phyloP scores from a whole-genome alignment of 1,140 invertebrate species.

The Mycetomoellerius zeteki region DNA sequence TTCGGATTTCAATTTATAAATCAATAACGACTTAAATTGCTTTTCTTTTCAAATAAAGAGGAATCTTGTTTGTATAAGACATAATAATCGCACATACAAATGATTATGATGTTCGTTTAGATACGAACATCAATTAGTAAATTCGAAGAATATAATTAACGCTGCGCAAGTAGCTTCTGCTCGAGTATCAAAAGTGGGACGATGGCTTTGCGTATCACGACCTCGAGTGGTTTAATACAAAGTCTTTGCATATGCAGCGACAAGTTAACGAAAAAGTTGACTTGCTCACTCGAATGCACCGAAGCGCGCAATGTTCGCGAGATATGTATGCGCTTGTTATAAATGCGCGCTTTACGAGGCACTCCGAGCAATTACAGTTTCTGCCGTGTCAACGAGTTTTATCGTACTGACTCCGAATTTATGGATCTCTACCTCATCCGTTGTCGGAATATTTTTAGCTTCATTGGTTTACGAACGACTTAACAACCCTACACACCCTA shows the following conservation, averaged over 20 bases:
- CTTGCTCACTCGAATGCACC: constrained; percentile 26
- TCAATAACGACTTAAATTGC: neutral
- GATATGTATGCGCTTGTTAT: constrained; percentile 61
- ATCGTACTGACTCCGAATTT: constrained; percentile 71
- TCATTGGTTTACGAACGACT: constrained; percentile 51
- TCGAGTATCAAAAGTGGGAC: neutral
- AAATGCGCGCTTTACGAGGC: constrained; percentile 72
- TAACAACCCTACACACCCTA: neutral
- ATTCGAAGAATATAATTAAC: neutral
- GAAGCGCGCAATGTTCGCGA: constrained; percentile 54
- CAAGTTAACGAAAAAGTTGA: constrained; percentile 66
- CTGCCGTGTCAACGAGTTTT: constrained; percentile 72
- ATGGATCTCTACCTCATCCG: constrained; percentile 19
- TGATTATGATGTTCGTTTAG: neutral
- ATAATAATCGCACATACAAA: neutral
- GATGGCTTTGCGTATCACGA: neutral
- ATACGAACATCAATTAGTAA: neutral
- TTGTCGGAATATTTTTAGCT: constrained; percentile 55
- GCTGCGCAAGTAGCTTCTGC: neutral
- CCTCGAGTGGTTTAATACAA: neutral
- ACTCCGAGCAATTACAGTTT: constrained; percentile 72
- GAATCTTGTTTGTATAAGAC: neutral
- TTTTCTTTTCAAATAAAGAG: neutral
- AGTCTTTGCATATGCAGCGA: constrained; percentile 10
- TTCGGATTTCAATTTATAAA: neutral